These are phyloP conservation scores for Harlomillsia oculata DNA, from an alignment of 1,140 invertebrate species.

Conservation along the genomic window DNA sequence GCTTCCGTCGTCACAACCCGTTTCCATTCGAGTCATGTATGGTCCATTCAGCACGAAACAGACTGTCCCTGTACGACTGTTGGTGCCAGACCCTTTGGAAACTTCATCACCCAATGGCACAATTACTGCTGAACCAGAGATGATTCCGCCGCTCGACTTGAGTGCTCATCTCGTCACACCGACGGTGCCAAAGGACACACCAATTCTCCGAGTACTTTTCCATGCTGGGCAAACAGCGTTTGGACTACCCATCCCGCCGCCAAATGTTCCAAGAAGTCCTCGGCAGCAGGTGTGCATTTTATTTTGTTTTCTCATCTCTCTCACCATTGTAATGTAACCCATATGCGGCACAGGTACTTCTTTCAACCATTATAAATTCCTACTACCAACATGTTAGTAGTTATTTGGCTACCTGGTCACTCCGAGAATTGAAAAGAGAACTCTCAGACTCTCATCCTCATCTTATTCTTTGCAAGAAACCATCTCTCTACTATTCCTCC, in stretches of 20 bases:
- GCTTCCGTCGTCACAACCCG: slow-evolving; percentile 72
- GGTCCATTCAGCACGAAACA: slow-evolving; percentile 88
- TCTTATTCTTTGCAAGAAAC: too few species aligned
- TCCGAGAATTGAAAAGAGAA: too few species aligned
- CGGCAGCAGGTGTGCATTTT: slow-evolving; percentile 48
- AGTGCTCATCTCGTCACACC: slow-evolving; percentile 78
- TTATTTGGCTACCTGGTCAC: too few species aligned
- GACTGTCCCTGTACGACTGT: slow-evolving; percentile 78
- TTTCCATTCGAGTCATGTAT: slow-evolving; percentile 75
- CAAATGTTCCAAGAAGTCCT: slow-evolving; percentile 15
- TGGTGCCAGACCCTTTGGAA: slow-evolving; percentile 67
- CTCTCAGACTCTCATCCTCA: too few species aligned
- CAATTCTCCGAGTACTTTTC: slow-evolving; percentile 76
- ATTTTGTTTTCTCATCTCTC: background rate
- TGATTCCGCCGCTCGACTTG: slow-evolving; percentile 54
- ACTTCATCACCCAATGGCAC: slow-evolving; percentile 25
- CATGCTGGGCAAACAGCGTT: slow-evolving; percentile 59
- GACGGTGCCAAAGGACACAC: slow-evolving; percentile 71
- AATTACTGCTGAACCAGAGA: slow-evolving; percentile 24
- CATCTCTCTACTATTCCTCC: too few species aligned
- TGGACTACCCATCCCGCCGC: slow-evolving; percentile 38
- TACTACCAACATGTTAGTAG: too few species aligned
- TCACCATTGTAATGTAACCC: too few species aligned
- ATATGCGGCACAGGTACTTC: too few species aligned
- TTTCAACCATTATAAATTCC: too few species aligned